Evolutionary conservation across 2,113 vertebrate genomes (phyloP).

Genomic region (Hydrolagus affinis): DNA sequence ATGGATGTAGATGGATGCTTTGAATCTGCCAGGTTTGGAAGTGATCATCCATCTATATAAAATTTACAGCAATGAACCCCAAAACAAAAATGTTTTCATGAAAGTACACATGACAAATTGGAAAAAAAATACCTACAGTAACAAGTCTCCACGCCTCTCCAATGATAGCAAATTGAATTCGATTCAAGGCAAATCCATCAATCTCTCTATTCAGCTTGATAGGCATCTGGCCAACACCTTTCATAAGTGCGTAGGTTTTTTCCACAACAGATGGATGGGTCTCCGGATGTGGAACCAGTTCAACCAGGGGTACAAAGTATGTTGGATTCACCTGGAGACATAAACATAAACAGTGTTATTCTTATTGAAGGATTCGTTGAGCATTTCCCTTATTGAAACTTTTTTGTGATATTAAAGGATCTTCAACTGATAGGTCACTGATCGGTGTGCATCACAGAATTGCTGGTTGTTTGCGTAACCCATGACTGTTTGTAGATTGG

Average conservation of each 20-base stretch:
- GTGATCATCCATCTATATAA: too few relatives aligned
- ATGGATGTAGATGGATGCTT: too few relatives aligned
- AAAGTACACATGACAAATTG: neutral
- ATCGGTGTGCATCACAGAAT: too few relatives aligned
- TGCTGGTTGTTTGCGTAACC: too few relatives aligned
- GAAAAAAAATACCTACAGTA: constrained; percentile 54
- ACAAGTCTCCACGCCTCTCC: constrained; percentile 91
- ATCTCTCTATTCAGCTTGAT: constrained; percentile 74
- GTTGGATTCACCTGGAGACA: constrained; percentile 81
- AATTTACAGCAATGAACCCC: too few relatives aligned
- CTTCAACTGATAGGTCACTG: neutral
- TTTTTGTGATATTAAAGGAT: neutral
- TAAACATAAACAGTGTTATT: neutral
- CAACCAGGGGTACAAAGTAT: constrained; percentile 82
- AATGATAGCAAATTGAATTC: constrained; percentile 85
- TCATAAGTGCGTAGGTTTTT: constrained; percentile 70
- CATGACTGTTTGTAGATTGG: too few relatives aligned
- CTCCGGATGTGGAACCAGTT: constrained; percentile 89
- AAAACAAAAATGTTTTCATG: neutral
- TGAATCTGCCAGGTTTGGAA: too few relatives aligned
- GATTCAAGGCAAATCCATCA: constrained; percentile 83
- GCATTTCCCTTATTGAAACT: neutral
- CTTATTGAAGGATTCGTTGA: neutral
- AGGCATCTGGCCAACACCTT: constrained; percentile 75
- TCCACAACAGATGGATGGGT: constrained; percentile 64